These are phyloP conservation scores for Fistularia commersonii DNA, from an alignment of 2,797 vertebrate species.

Conservation along the genomic window DNA sequence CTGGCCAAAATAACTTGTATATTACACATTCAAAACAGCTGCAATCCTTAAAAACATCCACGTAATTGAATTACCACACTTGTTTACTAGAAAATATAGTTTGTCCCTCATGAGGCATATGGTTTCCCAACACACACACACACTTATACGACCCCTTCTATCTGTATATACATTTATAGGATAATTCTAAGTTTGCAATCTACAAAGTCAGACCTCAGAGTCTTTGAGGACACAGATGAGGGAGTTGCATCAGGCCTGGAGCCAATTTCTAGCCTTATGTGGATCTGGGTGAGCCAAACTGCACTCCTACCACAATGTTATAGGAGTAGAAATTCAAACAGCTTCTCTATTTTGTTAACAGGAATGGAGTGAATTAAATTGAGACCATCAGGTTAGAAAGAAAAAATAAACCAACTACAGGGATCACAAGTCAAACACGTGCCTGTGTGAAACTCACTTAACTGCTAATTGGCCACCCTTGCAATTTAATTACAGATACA, in stretches of 20 bases:
- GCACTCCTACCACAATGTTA: conserved; percentile 56
- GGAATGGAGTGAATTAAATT: conserved; percentile 43
- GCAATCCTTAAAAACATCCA: background rate
- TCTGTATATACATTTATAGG: conserved; percentile 59
- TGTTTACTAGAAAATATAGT: conserved; percentile 44
- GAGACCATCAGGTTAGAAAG: conserved; percentile 32
- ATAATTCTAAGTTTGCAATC: conserved; percentile 67
- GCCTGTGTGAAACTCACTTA: conserved; percentile 6
- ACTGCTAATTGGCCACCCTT: conserved; percentile 11
- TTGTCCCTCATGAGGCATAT: conserved; percentile 24
- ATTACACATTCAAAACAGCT: conserved; percentile 9
- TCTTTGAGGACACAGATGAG: conserved; percentile 71
- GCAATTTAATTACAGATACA: background rate
- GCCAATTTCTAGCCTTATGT: conserved; percentile 57
- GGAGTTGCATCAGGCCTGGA: conserved; percentile 49
- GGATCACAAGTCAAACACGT: conserved; percentile 14
- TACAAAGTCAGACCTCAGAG: conserved; percentile 69
- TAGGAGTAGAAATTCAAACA: conserved; percentile 49
- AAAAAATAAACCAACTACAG: conserved; percentile 52
- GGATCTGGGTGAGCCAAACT: conserved; percentile 36
- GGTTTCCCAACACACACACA: conserved; percentile 9
- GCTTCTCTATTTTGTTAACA: conserved; percentile 54
- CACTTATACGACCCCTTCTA: conserved; percentile 33
- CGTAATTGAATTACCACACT: conserved; percentile 35
- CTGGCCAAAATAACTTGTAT: conserved; percentile 2